phyloP scores from a whole-genome alignment of 2,888 invertebrate species.

The Thereva unica region DNA sequence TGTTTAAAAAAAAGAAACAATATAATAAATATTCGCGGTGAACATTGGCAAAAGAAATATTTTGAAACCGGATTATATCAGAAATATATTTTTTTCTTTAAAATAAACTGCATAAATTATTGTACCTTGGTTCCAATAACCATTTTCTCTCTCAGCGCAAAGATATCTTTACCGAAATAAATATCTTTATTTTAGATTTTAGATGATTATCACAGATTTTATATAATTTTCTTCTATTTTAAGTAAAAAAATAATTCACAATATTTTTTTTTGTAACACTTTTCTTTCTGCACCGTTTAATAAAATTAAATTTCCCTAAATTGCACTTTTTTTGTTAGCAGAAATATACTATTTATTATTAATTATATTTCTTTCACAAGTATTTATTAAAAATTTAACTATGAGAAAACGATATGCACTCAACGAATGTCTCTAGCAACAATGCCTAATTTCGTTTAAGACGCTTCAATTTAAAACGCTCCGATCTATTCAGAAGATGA shows the following conservation, averaged over 20 bases:
- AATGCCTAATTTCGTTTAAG: neutral
- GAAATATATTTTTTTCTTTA: neutral
- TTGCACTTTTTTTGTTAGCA: too few species aligned
- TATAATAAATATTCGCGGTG: too few species aligned
- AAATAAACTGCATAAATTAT: neutral
- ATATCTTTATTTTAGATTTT: neutral
- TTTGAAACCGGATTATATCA: neutral
- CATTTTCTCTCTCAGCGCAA: constrained; percentile 9
- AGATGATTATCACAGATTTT: constrained; percentile 23
- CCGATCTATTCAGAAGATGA: constrained; percentile 28
- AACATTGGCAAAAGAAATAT: neutral
- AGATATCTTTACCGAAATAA: neutral
- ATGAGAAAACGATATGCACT: too few species aligned
- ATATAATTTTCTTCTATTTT: constrained; percentile 5
- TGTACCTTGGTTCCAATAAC: constrained; percentile 38
- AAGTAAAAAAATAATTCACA: neutral
- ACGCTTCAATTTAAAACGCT: constrained; percentile 5
- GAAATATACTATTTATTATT: too few species aligned
- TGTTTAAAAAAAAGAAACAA: too few species aligned
- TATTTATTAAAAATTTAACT: too few species aligned
- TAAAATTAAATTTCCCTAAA: too few species aligned
- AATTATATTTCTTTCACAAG: too few species aligned
- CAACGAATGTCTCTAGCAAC: too few species aligned
- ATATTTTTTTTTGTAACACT: neutral
- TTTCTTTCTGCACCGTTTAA: neutral